Evolutionary conservation across 2,888 invertebrate genomes (phyloP), one percentile per base, ranked within the genome.

Genomic region (Orthosia gothica): DNA sequence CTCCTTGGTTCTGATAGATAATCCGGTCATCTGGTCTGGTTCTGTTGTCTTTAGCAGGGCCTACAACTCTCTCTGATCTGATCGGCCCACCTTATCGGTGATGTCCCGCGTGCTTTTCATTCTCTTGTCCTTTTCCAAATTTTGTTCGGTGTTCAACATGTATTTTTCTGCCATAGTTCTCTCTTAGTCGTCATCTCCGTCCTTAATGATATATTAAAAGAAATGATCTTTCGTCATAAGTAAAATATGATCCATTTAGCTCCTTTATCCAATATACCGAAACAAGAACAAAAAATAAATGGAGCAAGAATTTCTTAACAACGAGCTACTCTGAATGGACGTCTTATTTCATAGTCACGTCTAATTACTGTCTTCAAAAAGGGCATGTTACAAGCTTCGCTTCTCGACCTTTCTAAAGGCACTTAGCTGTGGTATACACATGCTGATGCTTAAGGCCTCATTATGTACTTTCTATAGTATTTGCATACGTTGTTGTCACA

Each of bases 341-440:
- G 20, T 64, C 69, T 84, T 68, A 81, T 76, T 76, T 68, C 63
- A 66, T 23, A 72, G 76, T 81, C 87, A 23, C 20, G 65, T 62
- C 64, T 80, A 76, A 84, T 84, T 72, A 71, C 71, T 72, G 67
- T 84, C 70, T 74, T 76, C 54, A 68, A 74, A 70, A 79, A 72
- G 67, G 71, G 40, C 71, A 71, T 70, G 82, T 54, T 40, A 58
- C 59, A 49, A 67, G 54, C 67, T 57, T 59, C 55, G 32, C 68
- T 70, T 40, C 65, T 71, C 63, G 65, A 50, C 81, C 64, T 64
- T 74, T 64, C 52, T 57, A 70, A 54, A 70, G 63, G 55, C 74
- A 65, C 57, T 68, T 74, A 57, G 20, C 18, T 20, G 57, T 54
- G 57, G 23, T 64, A 20, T 32, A 54, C 23, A 63, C 63, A 55